These are phyloP conservation scores for Myzus persicae DNA, from an alignment of 1,140 invertebrate genomes.

Conservation along the genomic window DNA sequence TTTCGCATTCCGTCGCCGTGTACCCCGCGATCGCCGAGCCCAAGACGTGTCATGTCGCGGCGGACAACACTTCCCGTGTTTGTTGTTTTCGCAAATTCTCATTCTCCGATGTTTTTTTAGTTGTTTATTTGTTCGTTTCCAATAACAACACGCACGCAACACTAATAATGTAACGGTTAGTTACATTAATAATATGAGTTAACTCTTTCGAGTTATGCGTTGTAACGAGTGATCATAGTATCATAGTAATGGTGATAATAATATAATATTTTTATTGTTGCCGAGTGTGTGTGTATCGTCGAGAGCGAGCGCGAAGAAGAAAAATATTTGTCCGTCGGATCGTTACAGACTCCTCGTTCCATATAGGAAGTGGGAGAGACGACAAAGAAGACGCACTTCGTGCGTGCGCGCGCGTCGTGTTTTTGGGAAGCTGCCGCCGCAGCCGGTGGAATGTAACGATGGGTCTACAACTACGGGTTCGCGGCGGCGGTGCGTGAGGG, in stretches of 20 bases:
- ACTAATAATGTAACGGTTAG: too few relatives aligned
- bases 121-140: neutral
- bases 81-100: neutral
- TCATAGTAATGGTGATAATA: neutral
- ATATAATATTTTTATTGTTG: neutral
- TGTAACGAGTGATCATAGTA: neutral
- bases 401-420: neutral
- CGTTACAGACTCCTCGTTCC: neutral
- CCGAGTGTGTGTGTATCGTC: neutral
- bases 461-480: neutral
- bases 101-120: neutral
- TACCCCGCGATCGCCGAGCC: neutral
- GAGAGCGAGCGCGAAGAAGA: neutral
- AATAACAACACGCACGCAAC: neutral
- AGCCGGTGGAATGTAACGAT: conserved; percentile 22
- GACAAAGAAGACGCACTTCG: conserved; percentile 23
- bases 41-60: neutral
- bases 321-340: neutral
- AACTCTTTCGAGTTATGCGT: neutral
- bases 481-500: neutral
- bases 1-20: conserved; percentile 3
- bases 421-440: conserved; percentile 40
- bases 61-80: neutral
- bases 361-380: neutral
- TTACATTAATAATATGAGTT: too few relatives aligned